phyloP scores from a whole-genome alignment of 2,797 vertebrate genomes.

The Scolopax bukidnonensis region DNA sequence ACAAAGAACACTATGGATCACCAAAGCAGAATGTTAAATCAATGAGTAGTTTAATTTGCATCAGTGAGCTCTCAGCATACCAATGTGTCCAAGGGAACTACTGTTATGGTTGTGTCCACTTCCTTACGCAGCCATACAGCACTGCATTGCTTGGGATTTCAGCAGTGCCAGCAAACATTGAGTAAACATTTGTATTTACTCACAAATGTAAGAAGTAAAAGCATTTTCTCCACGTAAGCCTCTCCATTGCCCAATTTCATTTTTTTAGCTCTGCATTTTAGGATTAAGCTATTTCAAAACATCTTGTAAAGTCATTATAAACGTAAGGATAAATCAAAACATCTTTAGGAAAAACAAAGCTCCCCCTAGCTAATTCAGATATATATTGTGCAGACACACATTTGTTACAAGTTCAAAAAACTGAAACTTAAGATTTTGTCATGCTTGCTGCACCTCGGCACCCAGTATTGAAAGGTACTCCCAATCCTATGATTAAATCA shows the following conservation, averaged over 20 bases:
- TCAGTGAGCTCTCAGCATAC: not conserved
- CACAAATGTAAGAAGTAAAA: not conserved
- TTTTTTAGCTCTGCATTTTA: not conserved
- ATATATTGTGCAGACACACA: not conserved
- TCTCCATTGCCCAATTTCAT: not conserved
- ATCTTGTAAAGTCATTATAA: not conserved
- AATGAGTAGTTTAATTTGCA: not conserved
- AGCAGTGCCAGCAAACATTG: not conserved
- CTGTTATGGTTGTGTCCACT: not conserved
- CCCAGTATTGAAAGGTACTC: not conserved
- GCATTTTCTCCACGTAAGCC: not conserved
- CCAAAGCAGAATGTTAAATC: not conserved
- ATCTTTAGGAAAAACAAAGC: not conserved
- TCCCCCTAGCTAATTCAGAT: not conserved
- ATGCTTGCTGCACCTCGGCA: not conserved
- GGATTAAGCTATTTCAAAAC: not conserved
- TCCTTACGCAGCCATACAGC: not conserved
- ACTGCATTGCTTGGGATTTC: slow-evolving; percentile 7
- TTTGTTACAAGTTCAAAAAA: not conserved
- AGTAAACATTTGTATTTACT: not conserved
- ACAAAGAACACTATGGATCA: not conserved
- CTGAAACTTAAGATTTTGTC: not conserved
- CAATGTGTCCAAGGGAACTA: not conserved
- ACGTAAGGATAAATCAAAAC: not conserved
- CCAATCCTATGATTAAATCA: not conserved